Base-by-base conservation (phyloP, 1,140 invertebrate species). In the Drosophila seguyi region DNA sequence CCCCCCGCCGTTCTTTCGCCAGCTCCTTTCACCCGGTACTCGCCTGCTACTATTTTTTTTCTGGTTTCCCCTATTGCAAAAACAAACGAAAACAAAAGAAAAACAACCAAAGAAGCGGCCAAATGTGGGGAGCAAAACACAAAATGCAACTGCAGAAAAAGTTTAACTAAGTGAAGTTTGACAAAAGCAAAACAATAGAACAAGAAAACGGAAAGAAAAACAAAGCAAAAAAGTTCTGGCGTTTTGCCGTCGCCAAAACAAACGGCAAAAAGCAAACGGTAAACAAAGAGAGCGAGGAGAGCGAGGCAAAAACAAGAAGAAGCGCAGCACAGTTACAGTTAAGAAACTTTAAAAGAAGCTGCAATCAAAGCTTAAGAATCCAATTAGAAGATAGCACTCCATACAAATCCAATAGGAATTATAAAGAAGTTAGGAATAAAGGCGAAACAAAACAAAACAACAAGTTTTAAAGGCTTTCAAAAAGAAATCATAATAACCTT, bases 171-270 rank as follows among this genome's bases (percentile, higher is more conserved):
- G 67, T 62, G 25, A 62, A 77, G 29, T 57, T 68, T 29, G 45
- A 39, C 45, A 55, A 56, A 38, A 62, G 27, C 25, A 66, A 25
- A 62, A 31, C 29, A 58, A 59, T 20, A 48, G 20, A 36, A 56
- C 20, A 22, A 45, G 22, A 36, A 22, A 44, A 27, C 45, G 41
- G 3, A 42, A 59, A 68, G 45, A 53, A n/a, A 61, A 62, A 62
- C 62, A 62, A 44, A 60, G 29, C 14, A 25, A 27, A 14, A 29
- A 14, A 27, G n/a, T 62, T 22, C 11, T 45, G 48, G 63, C 73
- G 84, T 76, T 87, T 90, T 87, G 84, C 84, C 84, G 84, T 81
- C 85, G 85, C 85, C 71, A 90, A 90, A 90, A 79, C 85, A 66
- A 58, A 61, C 31, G 62, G 56, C 79, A 82, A 65, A 56, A 20